Conservation (phyloP, 2,113 vertebrate genomes). For the Perognathus longimembris region DNA sequence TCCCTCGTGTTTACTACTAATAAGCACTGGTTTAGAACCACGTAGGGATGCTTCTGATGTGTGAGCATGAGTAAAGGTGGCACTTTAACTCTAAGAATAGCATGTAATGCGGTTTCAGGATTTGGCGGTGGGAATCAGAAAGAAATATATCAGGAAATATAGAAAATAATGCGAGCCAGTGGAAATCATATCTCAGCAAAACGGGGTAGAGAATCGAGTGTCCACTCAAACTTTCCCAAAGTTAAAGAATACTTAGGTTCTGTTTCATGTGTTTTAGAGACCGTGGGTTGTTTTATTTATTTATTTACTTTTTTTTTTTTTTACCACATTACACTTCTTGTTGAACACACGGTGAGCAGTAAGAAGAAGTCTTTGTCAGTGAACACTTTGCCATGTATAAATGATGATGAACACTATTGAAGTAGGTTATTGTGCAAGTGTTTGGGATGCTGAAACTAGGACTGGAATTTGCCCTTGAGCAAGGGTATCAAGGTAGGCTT, state of each 20-base stretch:
- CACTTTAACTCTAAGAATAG: background rate
- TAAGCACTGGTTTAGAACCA: background rate
- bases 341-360: background rate
- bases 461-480: no score
- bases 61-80: fast-evolving
- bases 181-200: background rate
- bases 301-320: no score
- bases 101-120: background rate
- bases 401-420: background rate
- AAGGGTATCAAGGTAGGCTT: background rate
- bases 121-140: background rate
- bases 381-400: background rate
- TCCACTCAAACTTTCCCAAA: background rate
- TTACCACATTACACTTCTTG: background rate
- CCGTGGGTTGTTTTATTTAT: background rate
- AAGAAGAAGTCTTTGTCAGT: background rate
- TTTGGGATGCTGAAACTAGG: no score
- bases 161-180: background rate
- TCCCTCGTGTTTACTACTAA: background rate
- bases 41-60: fast-evolving
- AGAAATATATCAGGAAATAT: background rate
- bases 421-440: background rate
- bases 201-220: background rate
- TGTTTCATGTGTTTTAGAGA: background rate
- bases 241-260: background rate